These are phyloP conservation scores for Drosophila maculinotata DNA, from an alignment of 2,888 invertebrate species.

Conservation along the genomic window DNA sequence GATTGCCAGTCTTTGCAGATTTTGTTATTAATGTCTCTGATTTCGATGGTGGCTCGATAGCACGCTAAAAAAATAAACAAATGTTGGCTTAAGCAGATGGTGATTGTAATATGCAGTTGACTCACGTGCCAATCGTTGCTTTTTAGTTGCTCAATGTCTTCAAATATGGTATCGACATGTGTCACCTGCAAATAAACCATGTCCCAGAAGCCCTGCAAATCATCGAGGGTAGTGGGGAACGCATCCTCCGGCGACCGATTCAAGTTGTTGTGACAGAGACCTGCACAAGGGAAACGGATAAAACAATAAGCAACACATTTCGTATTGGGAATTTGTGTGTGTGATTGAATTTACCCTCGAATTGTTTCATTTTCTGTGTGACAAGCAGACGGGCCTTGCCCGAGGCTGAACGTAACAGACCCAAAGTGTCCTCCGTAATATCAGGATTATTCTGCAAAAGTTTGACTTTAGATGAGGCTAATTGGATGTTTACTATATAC, in stretches of 20 bases:
- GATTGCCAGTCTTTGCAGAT: slow-evolving; percentile 63
- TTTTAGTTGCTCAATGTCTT: slow-evolving; percentile 88
- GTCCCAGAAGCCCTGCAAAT: slow-evolving; percentile 98
- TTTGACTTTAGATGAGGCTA: not conserved
- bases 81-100: not conserved
- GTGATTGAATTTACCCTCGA: slow-evolving; percentile 88
- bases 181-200: slow-evolving; percentile 97
- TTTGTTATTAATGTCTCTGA: slow-evolving; percentile 56
- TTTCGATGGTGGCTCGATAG: slow-evolving; percentile 27
- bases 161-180: slow-evolving; percentile 92
- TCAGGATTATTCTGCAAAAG: slow-evolving; percentile 84
- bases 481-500: not conserved
- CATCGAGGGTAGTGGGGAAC: slow-evolving; percentile 95
- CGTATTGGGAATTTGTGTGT: not conserved
- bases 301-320: not conserved
- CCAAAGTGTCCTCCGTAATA: slow-evolving; percentile 92
- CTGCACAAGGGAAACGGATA: slow-evolving; percentile 84
- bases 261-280: slow-evolving; percentile 88
- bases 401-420: slow-evolving; percentile 93
- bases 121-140: slow-evolving; percentile 89
- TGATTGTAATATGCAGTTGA: slow-evolving; percentile 1
- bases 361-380: slow-evolving; percentile 97
- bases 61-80: slow-evolving; percentile 29
- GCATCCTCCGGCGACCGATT: slow-evolving; percentile 91
- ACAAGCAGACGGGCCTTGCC: slow-evolving; percentile 96